Evolutionary conservation across 2,113 vertebrate genomes (phyloP).

Genomic region (Ellobius talpinus): DNA sequence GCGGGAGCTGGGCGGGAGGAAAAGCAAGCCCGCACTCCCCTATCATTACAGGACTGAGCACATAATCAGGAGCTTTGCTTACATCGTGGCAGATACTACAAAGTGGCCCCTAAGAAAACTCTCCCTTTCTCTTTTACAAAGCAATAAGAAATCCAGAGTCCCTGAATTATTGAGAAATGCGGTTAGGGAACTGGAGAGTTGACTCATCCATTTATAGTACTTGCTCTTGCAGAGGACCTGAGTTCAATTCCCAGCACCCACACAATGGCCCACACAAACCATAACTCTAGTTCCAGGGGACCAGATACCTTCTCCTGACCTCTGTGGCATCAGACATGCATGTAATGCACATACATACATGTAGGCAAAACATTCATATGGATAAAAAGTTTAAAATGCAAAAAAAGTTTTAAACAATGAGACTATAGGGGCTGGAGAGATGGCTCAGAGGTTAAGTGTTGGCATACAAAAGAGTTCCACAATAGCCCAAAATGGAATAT

Average conservation of each 20-base stretch:
- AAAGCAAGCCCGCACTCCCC: no score
- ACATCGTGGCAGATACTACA: not conserved
- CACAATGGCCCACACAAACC: not conserved
- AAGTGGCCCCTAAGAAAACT: not conserved
- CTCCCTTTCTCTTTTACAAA: slow-evolving; percentile 25
- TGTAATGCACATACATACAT: not conserved
- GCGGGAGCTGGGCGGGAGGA: no score
- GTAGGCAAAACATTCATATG: not conserved
- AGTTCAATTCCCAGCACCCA: not conserved
- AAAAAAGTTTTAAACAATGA: not conserved
- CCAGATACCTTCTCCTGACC: not conserved
- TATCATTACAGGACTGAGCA: no score
- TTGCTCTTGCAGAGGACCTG: not conserved
- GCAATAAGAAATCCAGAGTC: not conserved
- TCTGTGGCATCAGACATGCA: not conserved
- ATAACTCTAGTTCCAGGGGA: not conserved
- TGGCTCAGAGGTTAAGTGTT: no score
- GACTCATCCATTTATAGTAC: not conserved
- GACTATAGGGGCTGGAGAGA: not conserved
- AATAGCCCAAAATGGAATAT: no score
- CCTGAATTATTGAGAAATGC: not conserved
- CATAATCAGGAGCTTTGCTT: not conserved
- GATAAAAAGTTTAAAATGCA: not conserved
- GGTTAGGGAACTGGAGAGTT: not conserved
- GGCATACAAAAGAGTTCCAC: no score